These are phyloP conservation scores for Drosophila dives DNA, from an alignment of 2,888 invertebrate genomes.

Conservation along the genomic window DNA sequence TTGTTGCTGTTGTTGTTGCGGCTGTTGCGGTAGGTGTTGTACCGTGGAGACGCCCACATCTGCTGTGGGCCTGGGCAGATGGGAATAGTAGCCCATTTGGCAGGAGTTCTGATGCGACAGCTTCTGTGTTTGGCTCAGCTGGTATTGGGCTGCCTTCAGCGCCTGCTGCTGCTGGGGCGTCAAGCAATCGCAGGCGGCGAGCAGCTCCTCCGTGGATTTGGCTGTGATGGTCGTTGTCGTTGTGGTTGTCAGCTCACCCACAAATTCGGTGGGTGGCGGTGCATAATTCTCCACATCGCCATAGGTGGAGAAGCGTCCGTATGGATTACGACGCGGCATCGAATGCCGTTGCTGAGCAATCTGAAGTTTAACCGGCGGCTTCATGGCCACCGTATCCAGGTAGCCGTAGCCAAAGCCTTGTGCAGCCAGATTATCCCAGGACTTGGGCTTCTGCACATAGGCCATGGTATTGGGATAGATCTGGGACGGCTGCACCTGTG, in stretches of 20 bases:
- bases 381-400: conserved; percentile 87
- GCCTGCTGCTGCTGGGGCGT: conserved; percentile 80
- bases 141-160: conserved; percentile 76
- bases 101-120: conserved; percentile 82
- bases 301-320: conserved; percentile 84
- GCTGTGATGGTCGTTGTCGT: conserved; percentile 87
- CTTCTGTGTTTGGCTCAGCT: conserved; percentile 77
- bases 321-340: conserved; percentile 84
- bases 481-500: conserved; percentile 85
- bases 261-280: conserved; percentile 85
- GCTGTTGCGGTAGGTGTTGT: conserved; percentile 14
- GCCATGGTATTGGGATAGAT: conserved; percentile 84
- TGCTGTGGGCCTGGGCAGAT: conserved; percentile 81
- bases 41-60: conserved; percentile 80
- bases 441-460: conserved; percentile 90
- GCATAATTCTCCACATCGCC: conserved; percentile 85
- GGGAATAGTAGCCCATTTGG: conserved; percentile 84
- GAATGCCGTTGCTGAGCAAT: conserved; percentile 85
- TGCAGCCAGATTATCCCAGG: conserved; percentile 95
- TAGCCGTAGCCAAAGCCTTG: conserved; percentile 95
- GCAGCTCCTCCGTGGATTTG: conserved; percentile 93
- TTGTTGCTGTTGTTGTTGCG: conserved; percentile 27
- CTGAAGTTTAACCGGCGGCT: conserved; percentile 84
- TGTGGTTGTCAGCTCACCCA: conserved; percentile 85
- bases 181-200: conserved; percentile 83